Conservation (phyloP, 2,113 vertebrate species). For the Takifugu bimaculatus region DNA sequence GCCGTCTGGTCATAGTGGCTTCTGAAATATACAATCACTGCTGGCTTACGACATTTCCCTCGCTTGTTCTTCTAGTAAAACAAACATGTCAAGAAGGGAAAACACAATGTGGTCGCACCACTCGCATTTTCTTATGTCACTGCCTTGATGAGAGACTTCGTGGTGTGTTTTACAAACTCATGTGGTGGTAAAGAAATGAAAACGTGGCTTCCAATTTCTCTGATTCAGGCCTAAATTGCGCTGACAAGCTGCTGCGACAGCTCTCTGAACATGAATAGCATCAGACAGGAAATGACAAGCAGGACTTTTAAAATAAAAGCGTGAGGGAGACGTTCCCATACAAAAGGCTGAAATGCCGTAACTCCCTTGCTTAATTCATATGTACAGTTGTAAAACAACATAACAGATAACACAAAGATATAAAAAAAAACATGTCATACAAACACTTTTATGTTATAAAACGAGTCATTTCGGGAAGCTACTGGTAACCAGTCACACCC, state of each 20-base stretch:
- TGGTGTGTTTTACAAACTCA: not conserved
- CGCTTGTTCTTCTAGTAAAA: constrained; percentile 13
- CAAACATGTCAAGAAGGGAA: constrained; percentile 8
- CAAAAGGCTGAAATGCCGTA: constrained; percentile 46
- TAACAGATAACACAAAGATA: constrained; percentile 36
- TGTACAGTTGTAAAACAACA: constrained; percentile 41
- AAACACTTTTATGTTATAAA: constrained; percentile 44
- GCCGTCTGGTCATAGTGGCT: constrained; percentile 3
- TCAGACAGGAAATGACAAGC: constrained; percentile 39
- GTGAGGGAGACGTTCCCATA: constrained; percentile 32
- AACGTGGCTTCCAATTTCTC: constrained; percentile 17
- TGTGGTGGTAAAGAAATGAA: not conserved
- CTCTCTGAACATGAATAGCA: constrained; percentile 38
- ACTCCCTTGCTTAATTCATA: constrained; percentile 43
- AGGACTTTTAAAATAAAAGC: constrained; percentile 39
- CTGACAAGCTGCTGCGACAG: constrained; percentile 31
- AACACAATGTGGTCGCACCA: constrained; percentile 17
- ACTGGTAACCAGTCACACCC: constrained; percentile 34
- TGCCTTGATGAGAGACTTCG: not conserved
- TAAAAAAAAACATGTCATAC: constrained; percentile 25
- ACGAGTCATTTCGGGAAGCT: constrained; percentile 36
- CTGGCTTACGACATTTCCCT: not conserved
- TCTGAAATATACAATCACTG: constrained; percentile 5
- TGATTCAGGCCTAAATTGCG: constrained; percentile 31
- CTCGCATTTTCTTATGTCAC: constrained; percentile 3